These are phyloP conservation scores for Autographa gamma DNA, from an alignment of 2,888 invertebrate genomes.

Conservation along the genomic window DNA sequence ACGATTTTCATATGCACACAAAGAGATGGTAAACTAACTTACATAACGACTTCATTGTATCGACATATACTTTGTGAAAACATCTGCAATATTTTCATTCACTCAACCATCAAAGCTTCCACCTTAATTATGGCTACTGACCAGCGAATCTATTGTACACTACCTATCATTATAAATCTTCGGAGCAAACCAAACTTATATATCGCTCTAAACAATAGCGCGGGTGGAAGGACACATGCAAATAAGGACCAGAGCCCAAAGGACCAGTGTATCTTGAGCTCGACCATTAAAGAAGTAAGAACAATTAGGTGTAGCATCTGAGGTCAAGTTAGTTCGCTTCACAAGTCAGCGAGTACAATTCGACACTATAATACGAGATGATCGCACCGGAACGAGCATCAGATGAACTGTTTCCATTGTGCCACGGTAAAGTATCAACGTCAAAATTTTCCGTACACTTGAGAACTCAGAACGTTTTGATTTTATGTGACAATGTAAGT, in stretches of 20 bases:
- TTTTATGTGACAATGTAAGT: background rate
- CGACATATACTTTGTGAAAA: background rate
- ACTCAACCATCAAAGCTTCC: conserved; percentile 36
- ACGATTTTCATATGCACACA: background rate
- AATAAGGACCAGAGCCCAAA: conserved; percentile 50
- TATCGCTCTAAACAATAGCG: conserved; percentile 78
- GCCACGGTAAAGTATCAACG: conserved; percentile 14
- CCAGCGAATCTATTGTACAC: conserved; percentile 56
- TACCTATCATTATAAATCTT: conserved; percentile 69
- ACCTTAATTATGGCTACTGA: conserved; percentile 48
- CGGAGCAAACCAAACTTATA: conserved; percentile 70
- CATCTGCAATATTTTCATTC: background rate
- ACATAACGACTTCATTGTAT: background rate
- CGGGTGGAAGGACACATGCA: conserved; percentile 77
- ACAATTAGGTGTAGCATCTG: conserved; percentile 43
- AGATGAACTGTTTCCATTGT: conserved; percentile 69
- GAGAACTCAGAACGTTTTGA: background rate
- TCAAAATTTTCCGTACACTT: too few relatives aligned
- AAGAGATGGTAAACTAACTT: background rate
- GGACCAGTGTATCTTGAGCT: conserved; percentile 68
- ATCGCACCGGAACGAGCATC: conserved; percentile 83
- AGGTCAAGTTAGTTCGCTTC: conserved; percentile 65
- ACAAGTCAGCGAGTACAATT: conserved; percentile 80
- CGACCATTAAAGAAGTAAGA: conserved; percentile 41
- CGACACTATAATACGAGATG: conserved; percentile 81